A percentile compares a stretch with the other conserved stretches of the same genome.
Conservation (phyloP, 37 sponge, comb jelly and placozoan genomes). For the Crambe crambe region DNA sequence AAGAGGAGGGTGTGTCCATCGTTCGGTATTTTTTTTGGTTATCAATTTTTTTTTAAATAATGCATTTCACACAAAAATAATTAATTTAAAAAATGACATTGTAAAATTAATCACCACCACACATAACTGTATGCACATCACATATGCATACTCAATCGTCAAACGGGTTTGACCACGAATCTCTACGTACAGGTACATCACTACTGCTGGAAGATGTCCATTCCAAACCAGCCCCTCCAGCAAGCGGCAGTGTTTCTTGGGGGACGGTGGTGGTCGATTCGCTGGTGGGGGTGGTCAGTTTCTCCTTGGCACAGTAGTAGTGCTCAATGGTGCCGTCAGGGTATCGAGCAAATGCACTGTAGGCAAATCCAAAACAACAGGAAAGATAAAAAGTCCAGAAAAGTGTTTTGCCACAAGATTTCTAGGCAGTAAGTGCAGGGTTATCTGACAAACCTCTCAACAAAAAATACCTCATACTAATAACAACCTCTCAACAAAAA, state of each 20-base stretch:
- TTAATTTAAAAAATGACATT: neutral
- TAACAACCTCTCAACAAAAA: no score
- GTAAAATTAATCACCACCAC: neutral
- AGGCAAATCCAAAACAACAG: neutral
- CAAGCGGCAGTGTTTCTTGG: neutral
- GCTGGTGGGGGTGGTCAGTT: constrained; percentile 4
- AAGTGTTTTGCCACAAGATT: neutral
- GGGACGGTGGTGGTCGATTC: neutral
- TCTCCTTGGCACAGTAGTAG: constrained; percentile 66
- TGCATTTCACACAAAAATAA: no score
- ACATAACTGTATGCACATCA: neutral
- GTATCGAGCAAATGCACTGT: constrained; percentile 81
- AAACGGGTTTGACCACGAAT: neutral
- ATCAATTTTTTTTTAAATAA: no score
- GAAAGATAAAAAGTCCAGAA: neutral
- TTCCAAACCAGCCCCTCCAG: neutral
- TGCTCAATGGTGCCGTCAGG: constrained; percentile 69
- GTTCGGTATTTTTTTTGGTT: no score
- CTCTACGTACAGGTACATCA: neutral
- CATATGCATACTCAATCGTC: no score
- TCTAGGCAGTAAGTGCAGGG: neutral
- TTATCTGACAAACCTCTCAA: no score
- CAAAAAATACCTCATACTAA: no score
- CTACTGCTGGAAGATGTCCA: neutral
- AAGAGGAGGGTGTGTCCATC: constrained; percentile 21